Conservation (phyloP, 2,113 vertebrate species). For the Saimiri boliviensis region DNA sequence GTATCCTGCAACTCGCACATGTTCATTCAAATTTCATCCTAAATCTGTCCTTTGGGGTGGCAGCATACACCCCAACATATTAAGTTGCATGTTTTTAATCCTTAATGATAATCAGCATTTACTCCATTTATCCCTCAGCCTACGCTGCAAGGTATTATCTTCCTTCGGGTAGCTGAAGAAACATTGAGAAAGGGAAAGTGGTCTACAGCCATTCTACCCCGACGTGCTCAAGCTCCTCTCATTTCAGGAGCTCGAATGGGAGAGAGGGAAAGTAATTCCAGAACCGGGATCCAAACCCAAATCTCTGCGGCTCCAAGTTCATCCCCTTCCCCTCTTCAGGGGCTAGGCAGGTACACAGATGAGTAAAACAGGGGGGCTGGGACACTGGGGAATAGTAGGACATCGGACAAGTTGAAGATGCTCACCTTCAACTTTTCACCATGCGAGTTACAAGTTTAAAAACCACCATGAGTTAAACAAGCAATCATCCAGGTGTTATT, state of each 20-base stretch:
- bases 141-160: neutral
- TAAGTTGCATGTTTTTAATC: neutral
- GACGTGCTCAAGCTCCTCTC: no score
- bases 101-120: neutral
- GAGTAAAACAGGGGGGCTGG: neutral
- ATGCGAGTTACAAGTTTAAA: neutral
- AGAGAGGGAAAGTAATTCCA: neutral
- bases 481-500: neutral
- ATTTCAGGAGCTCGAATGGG: no score
- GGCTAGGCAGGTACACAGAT: neutral
- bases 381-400: neutral
- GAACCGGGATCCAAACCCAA: neutral
- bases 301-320: neutral
- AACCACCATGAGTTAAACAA: neutral
- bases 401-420: neutral
- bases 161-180: neutral
- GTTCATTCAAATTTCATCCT: neutral
- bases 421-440: neutral
- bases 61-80: neutral
- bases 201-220: no score
- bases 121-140: neutral
- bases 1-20: neutral
- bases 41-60: neutral
- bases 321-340: neutral
- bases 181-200: neutral